Conservation (phyloP, 2,888 invertebrate genomes). For the Diarsia dahlii region DNA sequence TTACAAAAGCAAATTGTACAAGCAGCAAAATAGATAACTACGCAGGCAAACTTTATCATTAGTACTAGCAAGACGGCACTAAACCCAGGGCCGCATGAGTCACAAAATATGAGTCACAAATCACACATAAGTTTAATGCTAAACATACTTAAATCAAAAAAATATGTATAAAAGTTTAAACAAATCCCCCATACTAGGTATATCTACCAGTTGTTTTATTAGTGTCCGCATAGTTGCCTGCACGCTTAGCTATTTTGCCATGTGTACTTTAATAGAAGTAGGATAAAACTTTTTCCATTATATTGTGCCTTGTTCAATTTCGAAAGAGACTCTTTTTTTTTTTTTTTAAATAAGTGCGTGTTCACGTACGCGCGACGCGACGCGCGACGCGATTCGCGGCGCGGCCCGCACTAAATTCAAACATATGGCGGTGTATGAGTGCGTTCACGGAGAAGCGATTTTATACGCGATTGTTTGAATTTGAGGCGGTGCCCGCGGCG, state of each 20-base stretch:
- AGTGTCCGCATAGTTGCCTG: not conserved
- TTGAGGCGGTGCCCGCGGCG: too few relatives aligned
- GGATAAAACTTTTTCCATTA: constrained; percentile 4
- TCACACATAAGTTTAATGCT: not conserved
- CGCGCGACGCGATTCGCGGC: too few relatives aligned
- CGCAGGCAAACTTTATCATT: not conserved
- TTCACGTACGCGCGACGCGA: too few relatives aligned
- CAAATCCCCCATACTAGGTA: not conserved
- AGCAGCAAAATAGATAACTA: not conserved
- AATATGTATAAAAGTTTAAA: too few relatives aligned
- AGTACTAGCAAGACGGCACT: not conserved
- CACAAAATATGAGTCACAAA: not conserved
- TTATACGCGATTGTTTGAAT: too few relatives aligned
- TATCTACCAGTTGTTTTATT: too few relatives aligned
- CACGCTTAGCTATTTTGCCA: constrained; percentile 4
- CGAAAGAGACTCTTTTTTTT: not conserved
- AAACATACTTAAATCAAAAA: too few relatives aligned
- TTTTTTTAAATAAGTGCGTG: too few relatives aligned
- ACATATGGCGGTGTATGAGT: too few relatives aligned
- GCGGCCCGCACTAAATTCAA: too few relatives aligned
- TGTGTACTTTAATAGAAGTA: not conserved
- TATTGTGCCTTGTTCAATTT: constrained; percentile 18
- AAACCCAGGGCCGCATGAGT: not conserved
- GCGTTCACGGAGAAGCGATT: too few relatives aligned
- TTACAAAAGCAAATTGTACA: constrained; percentile 13